Base-by-base conservation (phyloP, 2,888 invertebrate genomes). In the Drosophila kuntzei region DNA sequence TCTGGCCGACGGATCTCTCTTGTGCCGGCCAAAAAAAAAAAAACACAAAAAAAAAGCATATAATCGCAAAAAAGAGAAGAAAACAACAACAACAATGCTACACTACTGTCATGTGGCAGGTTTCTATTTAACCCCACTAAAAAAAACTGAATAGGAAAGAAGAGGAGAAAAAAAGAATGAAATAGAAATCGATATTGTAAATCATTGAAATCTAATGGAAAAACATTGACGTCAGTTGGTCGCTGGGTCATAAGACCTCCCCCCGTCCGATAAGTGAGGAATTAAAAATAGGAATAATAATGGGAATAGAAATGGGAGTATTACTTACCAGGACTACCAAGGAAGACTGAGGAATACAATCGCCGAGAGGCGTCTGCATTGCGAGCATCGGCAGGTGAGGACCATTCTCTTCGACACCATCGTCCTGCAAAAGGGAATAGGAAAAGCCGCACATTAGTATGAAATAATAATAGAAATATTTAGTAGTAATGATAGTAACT, bases 401-500 rank as follows among this genome's bases (percentile, higher is more conserved):
- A 96, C 97, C 97, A 97, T 93, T 97, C 97, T 93, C 97, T 95
- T 93, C 97, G 95, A 94, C 97, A 97, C 97, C 97, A 97, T 95
- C 97, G 97, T 93, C 97, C 97, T 97, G 94, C 11, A 95, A 95
- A 5, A 44, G 53, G 46, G n/a, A 73, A 0, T 7, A 6, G 8
- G 79, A 88, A 34, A 87, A 87, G 78, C 79, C 78, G 77, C 50
- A 66, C 62, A 69, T 88, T 76, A 89, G 60, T 51, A 18, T 18
- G n/a, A n/a, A n/a, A 18, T 32, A 57, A 12, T 11, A 8, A 14
- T 12, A 14, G 32, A 20, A 37, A 41, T 12, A 22, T n/a, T 46
- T 9, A n/a, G 32, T 16, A 25, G 36, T 29, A 22, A 16, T 14
- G 4, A 5, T 12, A n/a, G 8, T 2, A 9, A 58, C 5, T 11